Evolutionary conservation across 1,140 invertebrate species (phyloP), one percentile per base, ranked within the genome.

Genomic region (Nymphalis io): DNA sequence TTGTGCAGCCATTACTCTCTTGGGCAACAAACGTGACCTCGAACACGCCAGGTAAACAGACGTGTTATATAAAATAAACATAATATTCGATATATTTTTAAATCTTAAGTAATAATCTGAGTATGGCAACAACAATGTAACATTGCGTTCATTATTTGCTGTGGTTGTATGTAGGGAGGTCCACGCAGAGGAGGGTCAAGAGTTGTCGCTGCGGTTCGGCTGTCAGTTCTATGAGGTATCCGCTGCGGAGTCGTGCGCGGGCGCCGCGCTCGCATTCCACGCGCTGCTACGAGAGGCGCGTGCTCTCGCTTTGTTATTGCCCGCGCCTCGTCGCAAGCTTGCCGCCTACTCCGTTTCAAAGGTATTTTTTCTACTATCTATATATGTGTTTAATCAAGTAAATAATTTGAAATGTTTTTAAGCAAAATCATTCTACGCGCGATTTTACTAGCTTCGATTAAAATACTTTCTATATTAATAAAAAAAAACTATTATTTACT

Each of bases 191-290:
- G 96, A 96, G 75, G 96, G 96, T 38, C 95, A 96, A 78, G 95
- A 96, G 84, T 76, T 96, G 42, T 96, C 96, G 0, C 85, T 96
- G 61, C 93, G 95, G 55, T 96, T 95, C 81, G 95, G 96, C 18
- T 97, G 96, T 81, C 96, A 96, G 82, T 97, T 97, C 87, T 97
- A 96, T 87, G 96, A 97, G 88, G 96, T 97, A 66, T 96, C 96
- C 48, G 96, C 96, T 10, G 96, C 96, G 15, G 96, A 97, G 83
- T 96, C 95, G 82, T 95, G 94, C 67, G 94, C 95, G 1, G 96
- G 96, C 20, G 95, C 96, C 0, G 95, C 94, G 38, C 89, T 96
- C 58, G 96, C 96, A 1, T 97, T 97, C 88, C 96, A 96, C 76
- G 95, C 95, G 6, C 89, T 97, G 18, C 87, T 95, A 11, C 85